Base-by-base conservation (phyloP, 2,797 vertebrate species). In the Gobio occitaniae region DNA sequence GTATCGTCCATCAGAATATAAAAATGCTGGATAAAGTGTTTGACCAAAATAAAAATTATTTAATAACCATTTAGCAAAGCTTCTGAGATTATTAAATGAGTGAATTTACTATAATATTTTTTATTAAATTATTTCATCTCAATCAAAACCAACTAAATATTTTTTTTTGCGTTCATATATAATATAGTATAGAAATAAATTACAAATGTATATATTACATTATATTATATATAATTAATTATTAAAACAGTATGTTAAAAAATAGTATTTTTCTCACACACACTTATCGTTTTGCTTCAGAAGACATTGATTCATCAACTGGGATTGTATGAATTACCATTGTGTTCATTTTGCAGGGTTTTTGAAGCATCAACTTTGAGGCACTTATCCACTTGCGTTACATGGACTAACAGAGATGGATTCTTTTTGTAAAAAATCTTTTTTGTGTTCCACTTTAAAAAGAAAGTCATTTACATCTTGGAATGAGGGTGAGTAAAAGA, bases 1-100 rank as follows among this genome's bases (percentile, higher is more conserved):
- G 63, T 3, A 41, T 16, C 21, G 87, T 78, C 90, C 81, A 90
- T 91, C 91, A 91, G 5, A 70, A 69, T 11, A 52, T n/a, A 68
- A 32, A 80, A 47, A 65, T 25, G 13, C 32, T 68, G 21, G 29
- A 38, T n/a, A 80, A 66, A 32, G 66, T 47, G 44, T 71, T 6
- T 59, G 6, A 59, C 48, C 48, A 75, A 52, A 52, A 44, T 25
- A n/a, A 21, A n/a, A 47, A 47, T 44, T 3, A 70, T 47, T 7
- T 71, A 13, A 71, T n/a, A 15, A 21, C 0, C 25, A 52, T 19
- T 54, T 54, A 75, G 3, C 5, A 36, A 36, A 54, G 29, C 72
- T 50, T n/a, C 21, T 25, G 10, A 25, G 4, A 25, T 59, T 59
- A 21, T n/a, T n/a, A 10, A 56, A 10, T n/a, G 9, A 59, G 52